phyloP scores from a whole-genome alignment of 2,888 invertebrate genomes.

The Hemithea aestivaria region DNA sequence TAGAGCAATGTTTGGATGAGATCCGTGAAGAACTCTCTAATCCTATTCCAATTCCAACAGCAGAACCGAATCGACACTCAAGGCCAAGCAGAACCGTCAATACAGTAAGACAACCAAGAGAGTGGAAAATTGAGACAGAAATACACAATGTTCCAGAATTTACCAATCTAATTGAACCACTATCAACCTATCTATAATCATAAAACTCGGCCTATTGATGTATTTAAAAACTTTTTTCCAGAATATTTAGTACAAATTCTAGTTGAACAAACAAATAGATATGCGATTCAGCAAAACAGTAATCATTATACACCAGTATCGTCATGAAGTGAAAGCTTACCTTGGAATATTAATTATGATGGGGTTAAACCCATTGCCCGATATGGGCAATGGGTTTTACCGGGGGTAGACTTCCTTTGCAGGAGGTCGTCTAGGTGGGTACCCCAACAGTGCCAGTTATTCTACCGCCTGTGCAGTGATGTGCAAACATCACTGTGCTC shows the following conservation, averaged over 20 bases:
- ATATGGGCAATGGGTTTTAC: no score
- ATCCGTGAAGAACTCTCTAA: constrained; percentile 7
- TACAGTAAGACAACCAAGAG: constrained; percentile 18
- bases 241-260: constrained; percentile 22
- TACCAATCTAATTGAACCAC: constrained; percentile 17
- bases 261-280: constrained; percentile 27
- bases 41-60: constrained; percentile 10
- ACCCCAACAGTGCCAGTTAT: no score
- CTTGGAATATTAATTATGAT: constrained; percentile 28
- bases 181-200: constrained; percentile 21
- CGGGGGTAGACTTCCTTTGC: no score
- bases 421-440: no score
- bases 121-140: constrained; percentile 22
- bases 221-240: constrained; percentile 23
- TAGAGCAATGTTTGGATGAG: constrained; percentile 19
- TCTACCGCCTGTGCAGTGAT: no score
- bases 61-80: constrained; percentile 15
- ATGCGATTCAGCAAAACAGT: constrained; percentile 21
- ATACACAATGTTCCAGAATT: constrained; percentile 21
- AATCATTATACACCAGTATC: constrained; percentile 13
- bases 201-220: constrained; percentile 23
- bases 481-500: no score
- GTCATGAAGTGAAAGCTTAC: constrained; percentile 21
- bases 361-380: constrained; percentile 27
- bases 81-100: constrained; percentile 17